These are phyloP conservation scores for Chymomyza procnemis DNA, from an alignment of 2,888 invertebrate genomes.

Conservation along the genomic window DNA sequence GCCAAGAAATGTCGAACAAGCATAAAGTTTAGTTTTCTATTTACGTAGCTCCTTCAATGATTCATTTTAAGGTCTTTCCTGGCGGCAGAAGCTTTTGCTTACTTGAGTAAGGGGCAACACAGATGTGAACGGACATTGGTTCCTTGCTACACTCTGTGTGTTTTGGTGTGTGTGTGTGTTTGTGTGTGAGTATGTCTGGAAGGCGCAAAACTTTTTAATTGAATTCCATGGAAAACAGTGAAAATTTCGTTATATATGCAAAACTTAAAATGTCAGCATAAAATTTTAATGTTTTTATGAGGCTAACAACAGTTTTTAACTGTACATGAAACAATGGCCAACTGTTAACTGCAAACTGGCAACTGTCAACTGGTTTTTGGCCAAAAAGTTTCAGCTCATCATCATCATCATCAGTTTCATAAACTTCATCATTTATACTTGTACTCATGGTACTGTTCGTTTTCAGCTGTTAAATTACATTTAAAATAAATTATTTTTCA, in stretches of 20 bases:
- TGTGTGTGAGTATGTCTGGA: constrained; percentile 24
- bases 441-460: not conserved
- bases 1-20: constrained; percentile 46
- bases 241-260: constrained; percentile 50
- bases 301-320: not conserved
- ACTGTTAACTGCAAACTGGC: not conserved
- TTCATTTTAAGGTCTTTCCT: not conserved
- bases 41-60: constrained; percentile 20
- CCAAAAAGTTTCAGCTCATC: not conserved
- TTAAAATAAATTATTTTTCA: not conserved
- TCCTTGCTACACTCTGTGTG: not conserved
- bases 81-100: not conserved
- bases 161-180: constrained; percentile 21
- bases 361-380: not conserved
- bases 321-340: not conserved
- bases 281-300: constrained; percentile 45
- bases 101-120: not conserved
- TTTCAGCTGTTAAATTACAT: not conserved
- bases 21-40: constrained; percentile 30
- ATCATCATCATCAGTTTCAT: not conserved
- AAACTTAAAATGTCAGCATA: constrained; percentile 49
- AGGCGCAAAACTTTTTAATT: constrained; percentile 60
- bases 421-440: not conserved
- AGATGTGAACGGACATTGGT: not conserved
- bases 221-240: constrained; percentile 57